phyloP scores from a whole-genome alignment of 1,140 invertebrate species.

The Pogonomyrmex barbatus region DNA sequence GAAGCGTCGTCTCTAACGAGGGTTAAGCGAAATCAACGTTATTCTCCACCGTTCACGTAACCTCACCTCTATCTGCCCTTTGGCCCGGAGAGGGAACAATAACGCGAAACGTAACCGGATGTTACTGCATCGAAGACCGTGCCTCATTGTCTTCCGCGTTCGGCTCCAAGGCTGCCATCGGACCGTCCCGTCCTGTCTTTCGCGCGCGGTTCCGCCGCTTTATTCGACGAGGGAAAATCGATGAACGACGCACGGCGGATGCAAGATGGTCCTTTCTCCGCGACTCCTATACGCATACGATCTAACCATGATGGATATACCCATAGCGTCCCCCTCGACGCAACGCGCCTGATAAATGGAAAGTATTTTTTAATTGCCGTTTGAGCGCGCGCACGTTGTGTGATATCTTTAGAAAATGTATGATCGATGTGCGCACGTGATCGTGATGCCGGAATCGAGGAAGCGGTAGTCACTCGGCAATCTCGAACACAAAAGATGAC shows the following conservation, averaged over 20 bases:
- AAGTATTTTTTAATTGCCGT: slow-evolving; percentile 44
- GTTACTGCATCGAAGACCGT: slow-evolving; percentile 61
- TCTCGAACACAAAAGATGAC: slow-evolving; percentile 23
- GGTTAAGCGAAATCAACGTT: slow-evolving; percentile 52
- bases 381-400: not conserved
- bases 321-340: slow-evolving; percentile 17
- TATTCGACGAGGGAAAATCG: slow-evolving; percentile 32
- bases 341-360: slow-evolving; percentile 62
- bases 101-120: slow-evolving; percentile 66
- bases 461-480: slow-evolving; percentile 17
- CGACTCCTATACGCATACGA: slow-evolving; percentile 26
- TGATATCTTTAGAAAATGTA: slow-evolving; percentile 28
- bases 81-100: slow-evolving; percentile 43
- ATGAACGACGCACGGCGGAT: not conserved
- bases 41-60: slow-evolving; percentile 33
- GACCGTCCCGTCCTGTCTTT: slow-evolving; percentile 51
- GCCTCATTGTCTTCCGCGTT: slow-evolving; percentile 53
- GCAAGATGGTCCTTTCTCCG: slow-evolving; percentile 20
- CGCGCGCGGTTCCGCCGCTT: not conserved
- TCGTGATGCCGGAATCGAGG: slow-evolving; percentile 36
- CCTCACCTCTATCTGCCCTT: slow-evolving; percentile 25
- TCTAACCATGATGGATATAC: slow-evolving; percentile 59
- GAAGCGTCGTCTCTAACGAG: slow-evolving; percentile 32
- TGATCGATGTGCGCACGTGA: slow-evolving; percentile 32
- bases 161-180: slow-evolving; percentile 66